Conservation (phyloP, 2,113 vertebrate species). For the Eptesicus fuscus region DNA sequence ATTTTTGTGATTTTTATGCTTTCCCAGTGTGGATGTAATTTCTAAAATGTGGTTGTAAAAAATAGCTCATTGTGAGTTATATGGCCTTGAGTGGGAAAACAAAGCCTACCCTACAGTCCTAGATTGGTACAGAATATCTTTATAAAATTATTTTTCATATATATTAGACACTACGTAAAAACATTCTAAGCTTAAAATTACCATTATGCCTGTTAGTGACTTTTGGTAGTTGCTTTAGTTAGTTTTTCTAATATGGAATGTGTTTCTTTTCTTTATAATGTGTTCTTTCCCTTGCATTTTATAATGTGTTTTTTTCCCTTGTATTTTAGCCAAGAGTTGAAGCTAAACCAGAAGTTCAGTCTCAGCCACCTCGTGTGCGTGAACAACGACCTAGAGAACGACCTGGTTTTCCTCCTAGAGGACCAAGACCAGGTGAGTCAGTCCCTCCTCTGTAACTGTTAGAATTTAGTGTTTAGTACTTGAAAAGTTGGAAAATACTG, state of each 20-base stretch:
- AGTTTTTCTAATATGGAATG: neutral
- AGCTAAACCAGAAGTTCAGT: constrained; percentile 90
- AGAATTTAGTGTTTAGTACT: neutral
- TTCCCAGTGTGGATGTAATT: constrained; percentile 25
- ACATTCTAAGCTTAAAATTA: constrained; percentile 45
- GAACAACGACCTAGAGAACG: constrained; percentile 94
- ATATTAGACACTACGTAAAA: constrained; percentile 43
- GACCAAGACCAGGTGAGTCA: constrained; percentile 89
- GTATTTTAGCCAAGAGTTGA: constrained; percentile 89
- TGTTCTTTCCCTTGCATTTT: constrained; percentile 52
- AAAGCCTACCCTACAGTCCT: constrained; percentile 81
- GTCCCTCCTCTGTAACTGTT: neutral
- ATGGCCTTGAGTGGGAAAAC: constrained; percentile 33
- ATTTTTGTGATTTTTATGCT: constrained; percentile 57
- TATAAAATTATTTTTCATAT: constrained; percentile 50
- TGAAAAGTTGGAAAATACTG: neutral
- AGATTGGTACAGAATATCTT: constrained; percentile 85
- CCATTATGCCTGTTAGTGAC: constrained; percentile 62
- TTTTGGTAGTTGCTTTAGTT: constrained; percentile 47
- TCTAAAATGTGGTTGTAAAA: constrained; percentile 31
- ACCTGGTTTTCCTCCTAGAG: constrained; percentile 88
- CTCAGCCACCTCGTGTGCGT: constrained; percentile 87
- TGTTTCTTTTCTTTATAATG: constrained; percentile 55
- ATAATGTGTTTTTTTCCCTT: constrained; percentile 49
- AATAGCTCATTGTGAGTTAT: constrained; percentile 39